A percentile compares a stretch with the other conserved stretches of the same genome.
Conservation (phyloP, 1,140 invertebrate species). For the Pogonomyrmex californicus region DNA sequence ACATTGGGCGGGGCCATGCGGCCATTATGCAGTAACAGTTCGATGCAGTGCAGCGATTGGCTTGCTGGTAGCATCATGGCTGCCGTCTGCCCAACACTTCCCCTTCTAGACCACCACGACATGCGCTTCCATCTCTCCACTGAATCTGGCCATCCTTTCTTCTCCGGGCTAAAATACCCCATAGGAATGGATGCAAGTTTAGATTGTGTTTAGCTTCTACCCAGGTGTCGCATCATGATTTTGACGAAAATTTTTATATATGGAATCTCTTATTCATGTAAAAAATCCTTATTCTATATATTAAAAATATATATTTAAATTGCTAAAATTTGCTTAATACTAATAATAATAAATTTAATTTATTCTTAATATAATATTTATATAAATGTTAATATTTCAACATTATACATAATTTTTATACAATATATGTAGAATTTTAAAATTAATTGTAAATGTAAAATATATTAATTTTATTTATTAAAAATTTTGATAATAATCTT, state of each 20-base stretch:
- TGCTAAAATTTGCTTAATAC: background rate
- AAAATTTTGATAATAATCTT: background rate
- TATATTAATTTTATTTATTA: conserved; percentile 15
- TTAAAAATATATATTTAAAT: conserved; percentile 11
- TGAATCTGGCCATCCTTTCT: conserved; percentile 59
- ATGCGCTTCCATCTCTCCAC: conserved; percentile 64
- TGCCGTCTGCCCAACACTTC: conserved; percentile 73
- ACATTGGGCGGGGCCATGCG: conserved; percentile 82
- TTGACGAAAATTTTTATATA: background rate
- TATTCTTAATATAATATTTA: background rate
- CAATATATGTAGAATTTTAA: background rate
- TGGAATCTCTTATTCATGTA: background rate
- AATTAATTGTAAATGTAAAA: background rate
- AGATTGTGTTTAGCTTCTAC: conserved; percentile 23
- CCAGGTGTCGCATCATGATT: conserved; percentile 58
- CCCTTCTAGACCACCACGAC: conserved; percentile 56
- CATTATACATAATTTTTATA: background rate
- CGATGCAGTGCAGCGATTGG: conserved; percentile 79
- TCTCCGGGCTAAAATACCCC: conserved; percentile 37
- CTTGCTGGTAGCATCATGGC: conserved; percentile 81
- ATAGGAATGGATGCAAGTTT: conserved; percentile 17
- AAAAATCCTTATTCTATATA: background rate
- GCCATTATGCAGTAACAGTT: conserved; percentile 84
- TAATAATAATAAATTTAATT: background rate
- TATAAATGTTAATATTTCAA: background rate